Evolutionary conservation across 2,113 vertebrate species (phyloP), one percentile per base, ranked within the genome.

Genomic region (Lepisosteus osseus): DNA sequence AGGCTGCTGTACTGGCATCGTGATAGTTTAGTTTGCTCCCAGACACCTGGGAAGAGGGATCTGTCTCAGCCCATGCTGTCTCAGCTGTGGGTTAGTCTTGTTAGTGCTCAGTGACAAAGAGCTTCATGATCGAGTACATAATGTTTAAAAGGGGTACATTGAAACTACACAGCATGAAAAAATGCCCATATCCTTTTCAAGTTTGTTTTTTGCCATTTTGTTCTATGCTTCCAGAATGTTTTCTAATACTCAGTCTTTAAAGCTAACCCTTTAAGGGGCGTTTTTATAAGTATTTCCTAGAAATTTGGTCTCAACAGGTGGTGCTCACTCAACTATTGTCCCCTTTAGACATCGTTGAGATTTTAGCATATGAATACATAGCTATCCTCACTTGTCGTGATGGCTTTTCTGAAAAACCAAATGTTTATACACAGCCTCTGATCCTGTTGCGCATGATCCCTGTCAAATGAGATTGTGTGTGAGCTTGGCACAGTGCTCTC

Each of bases 1-100:
- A 65, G 62, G 62, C 62, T 65, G 62, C n/a, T 65, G 62, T 65
- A 65, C n/a, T 65, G 62, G 62, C 41, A 65, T n/a, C 62, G 41
- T 65, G n/a, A 17, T 65, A 65, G 17, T 11, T 11, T 40, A 6
- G 7, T 51, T 51, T 51, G 47, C 9, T 6, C 47, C 47, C 47
- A 51, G 47, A 65, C 62, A 51, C 9, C 47, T 11, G 59, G 59
- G 7, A 61, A 14, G 59, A 2, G 7, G 13, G 59, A 13, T 7
- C 59, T 61, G 14, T 29, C 59, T 61, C 17, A 61, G 59, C 59
- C 2, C 13, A 3, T 61, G 9, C 14, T 65, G 41, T 40, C 11
- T 40, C 62, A n/a, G 3, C 15, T 65, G 41, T 59, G 57, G 2
- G 14, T 65, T 65, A 40, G 29, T 65, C 8, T 7, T 40, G 9